Conservation (phyloP, 2,113 vertebrate genomes). For the Callipepla californica region DNA sequence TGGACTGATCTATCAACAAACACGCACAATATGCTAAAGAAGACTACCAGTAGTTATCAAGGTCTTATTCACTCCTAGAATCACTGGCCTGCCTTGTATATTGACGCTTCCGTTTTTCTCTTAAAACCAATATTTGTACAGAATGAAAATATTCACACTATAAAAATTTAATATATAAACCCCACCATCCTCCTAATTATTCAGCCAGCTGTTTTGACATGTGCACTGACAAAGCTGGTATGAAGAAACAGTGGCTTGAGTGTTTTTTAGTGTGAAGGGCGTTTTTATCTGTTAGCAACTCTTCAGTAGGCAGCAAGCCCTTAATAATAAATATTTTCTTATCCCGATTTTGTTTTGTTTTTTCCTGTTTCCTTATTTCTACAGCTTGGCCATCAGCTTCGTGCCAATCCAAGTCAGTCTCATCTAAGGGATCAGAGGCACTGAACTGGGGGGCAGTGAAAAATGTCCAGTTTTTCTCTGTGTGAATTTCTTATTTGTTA, state of each 20-base stretch:
- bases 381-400: slow-evolving; percentile 7
- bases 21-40: slow-evolving; percentile 43
- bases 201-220: slow-evolving; percentile 40
- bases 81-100: background rate
- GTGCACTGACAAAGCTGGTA: slow-evolving; percentile 12
- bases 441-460: background rate
- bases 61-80: slow-evolving; percentile 55
- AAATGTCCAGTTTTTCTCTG: background rate
- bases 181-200: slow-evolving; percentile 26
- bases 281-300: slow-evolving; percentile 47
- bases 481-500: background rate
- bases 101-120: slow-evolving; percentile 37
- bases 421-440: background rate
- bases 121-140: slow-evolving; percentile 69
- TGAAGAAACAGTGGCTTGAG: slow-evolving; percentile 39
- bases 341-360: slow-evolving; percentile 51
- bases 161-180: slow-evolving; percentile 54
- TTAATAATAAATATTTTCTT: slow-evolving; percentile 59
- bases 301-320: background rate
- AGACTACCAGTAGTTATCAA: slow-evolving; percentile 48
- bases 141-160: slow-evolving; percentile 56
- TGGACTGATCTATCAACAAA: background rate
- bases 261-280: slow-evolving; percentile 48
- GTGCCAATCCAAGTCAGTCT: background rate
- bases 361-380: slow-evolving; percentile 53